Evolutionary conservation across 2,888 invertebrate species (phyloP).

Genomic region (Lepas anatifera): DNA sequence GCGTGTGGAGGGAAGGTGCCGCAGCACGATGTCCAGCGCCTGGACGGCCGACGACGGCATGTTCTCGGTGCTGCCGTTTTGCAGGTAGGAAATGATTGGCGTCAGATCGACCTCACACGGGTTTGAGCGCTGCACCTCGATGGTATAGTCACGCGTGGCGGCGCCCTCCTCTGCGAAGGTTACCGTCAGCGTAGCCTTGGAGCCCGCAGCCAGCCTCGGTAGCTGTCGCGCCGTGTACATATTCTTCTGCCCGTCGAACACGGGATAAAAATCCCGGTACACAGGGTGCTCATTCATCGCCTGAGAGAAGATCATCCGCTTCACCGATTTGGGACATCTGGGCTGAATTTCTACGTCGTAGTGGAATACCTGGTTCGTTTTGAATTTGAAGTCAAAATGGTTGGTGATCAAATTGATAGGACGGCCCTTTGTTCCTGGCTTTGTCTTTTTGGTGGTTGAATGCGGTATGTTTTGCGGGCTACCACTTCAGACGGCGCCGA

Average conservation of each 20-base stretch:
- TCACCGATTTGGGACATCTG: not conserved
- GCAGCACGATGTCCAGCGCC: slow-evolving; percentile 72
- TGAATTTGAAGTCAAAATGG: not conserved
- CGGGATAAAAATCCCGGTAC: slow-evolving; percentile 12
- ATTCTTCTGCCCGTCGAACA: slow-evolving; percentile 23
- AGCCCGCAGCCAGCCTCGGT: not conserved
- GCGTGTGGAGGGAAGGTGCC: slow-evolving; percentile 47
- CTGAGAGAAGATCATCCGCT: not conserved
- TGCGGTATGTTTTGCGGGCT: not conserved
- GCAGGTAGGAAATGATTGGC: slow-evolving; percentile 13
- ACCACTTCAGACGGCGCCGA: not conserved
- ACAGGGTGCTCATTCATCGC: not conserved
- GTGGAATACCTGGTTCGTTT: not conserved
- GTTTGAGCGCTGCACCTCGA: slow-evolving; percentile 8
- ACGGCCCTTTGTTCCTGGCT: not conserved
- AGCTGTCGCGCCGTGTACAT: slow-evolving; percentile 18
- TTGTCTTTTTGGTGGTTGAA: not conserved
- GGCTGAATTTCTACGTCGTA: not conserved
- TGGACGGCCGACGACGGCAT: slow-evolving; percentile 52
- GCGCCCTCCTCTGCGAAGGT: not conserved
- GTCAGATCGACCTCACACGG: slow-evolving; percentile 14
- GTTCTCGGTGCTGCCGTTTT: slow-evolving; percentile 33
- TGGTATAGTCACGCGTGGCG: not conserved
- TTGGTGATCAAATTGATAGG: not conserved
- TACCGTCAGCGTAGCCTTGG: not conserved